Conservation (phyloP, 2,888 invertebrate genomes). For the Ptilodon capucinus region DNA sequence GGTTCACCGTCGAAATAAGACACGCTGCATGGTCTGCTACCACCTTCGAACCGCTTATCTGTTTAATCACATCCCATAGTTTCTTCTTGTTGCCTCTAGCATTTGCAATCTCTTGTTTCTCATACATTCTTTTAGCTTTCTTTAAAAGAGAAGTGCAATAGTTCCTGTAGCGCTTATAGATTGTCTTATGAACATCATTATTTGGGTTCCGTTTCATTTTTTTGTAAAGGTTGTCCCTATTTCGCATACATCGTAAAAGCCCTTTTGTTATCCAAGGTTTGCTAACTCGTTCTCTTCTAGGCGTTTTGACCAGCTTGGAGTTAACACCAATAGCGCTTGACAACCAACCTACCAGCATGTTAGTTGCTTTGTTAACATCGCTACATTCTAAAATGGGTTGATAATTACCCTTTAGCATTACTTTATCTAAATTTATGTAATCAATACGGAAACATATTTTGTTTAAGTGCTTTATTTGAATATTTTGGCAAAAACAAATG, state of each 20-base stretch:
- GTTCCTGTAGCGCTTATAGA: conserved; percentile 3
- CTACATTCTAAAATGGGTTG: background rate
- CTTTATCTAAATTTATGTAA: background rate
- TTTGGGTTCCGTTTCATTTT: conserved; percentile 2
- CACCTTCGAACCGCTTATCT: background rate
- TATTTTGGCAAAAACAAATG: background rate
- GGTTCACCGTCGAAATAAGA: background rate
- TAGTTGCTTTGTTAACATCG: background rate
- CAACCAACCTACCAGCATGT: background rate
- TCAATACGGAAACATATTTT: too few relatives aligned
- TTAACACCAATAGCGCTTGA: background rate
- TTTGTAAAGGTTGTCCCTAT: background rate
- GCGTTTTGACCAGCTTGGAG: background rate
- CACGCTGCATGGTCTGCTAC: background rate
- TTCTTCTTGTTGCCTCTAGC: background rate
- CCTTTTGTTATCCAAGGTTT: conserved; percentile 4
- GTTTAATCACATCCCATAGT: background rate
- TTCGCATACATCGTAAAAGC: background rate
- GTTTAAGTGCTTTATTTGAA: too few relatives aligned
- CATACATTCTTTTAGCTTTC: conserved; percentile 1
- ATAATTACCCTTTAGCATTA: background rate
- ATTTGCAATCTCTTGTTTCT: conserved; percentile 2
- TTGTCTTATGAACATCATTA: background rate
- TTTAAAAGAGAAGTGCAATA: conserved; percentile 1
- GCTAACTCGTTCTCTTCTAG: background rate